These are phyloP conservation scores for Chrysochloris asiatica DNA, from an alignment of 2,113 vertebrate species.

Conservation along the genomic window DNA sequence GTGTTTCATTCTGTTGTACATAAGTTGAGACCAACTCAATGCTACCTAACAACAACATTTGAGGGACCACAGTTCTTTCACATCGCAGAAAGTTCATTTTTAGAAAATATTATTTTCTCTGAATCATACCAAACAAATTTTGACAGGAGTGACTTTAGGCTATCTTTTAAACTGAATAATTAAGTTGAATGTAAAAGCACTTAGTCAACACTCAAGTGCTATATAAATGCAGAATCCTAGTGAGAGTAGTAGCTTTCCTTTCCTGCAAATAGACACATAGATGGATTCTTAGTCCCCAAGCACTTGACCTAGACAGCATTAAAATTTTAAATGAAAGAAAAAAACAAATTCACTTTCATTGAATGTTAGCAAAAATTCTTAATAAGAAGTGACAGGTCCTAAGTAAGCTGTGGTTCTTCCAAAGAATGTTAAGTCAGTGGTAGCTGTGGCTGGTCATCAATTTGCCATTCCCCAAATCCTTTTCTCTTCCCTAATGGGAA, in stretches of 20 bases:
- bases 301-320: constrained; percentile 49
- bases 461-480: neutral
- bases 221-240: constrained; percentile 47
- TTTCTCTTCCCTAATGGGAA: constrained; percentile 37
- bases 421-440: neutral
- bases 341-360: neutral
- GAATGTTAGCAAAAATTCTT: constrained; percentile 42
- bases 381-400: constrained; percentile 52
- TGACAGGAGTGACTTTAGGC: constrained; percentile 42
- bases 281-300: constrained; percentile 36
- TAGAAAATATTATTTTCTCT: constrained; percentile 19
- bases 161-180: constrained; percentile 62
- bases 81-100: neutral
- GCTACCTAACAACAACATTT: no score
- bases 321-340: constrained; percentile 53
- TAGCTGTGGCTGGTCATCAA: neutral
- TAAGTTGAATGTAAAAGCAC: constrained; percentile 59
- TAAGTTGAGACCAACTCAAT: no score
- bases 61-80: constrained; percentile 19
- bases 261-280: neutral
- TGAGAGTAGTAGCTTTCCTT: neutral
- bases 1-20: no score
- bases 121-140: constrained; percentile 52
- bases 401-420: neutral
- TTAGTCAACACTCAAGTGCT: constrained; percentile 42